Conservation (phyloP, 2,113 vertebrate genomes). For the Thomomys bottae region DNA sequence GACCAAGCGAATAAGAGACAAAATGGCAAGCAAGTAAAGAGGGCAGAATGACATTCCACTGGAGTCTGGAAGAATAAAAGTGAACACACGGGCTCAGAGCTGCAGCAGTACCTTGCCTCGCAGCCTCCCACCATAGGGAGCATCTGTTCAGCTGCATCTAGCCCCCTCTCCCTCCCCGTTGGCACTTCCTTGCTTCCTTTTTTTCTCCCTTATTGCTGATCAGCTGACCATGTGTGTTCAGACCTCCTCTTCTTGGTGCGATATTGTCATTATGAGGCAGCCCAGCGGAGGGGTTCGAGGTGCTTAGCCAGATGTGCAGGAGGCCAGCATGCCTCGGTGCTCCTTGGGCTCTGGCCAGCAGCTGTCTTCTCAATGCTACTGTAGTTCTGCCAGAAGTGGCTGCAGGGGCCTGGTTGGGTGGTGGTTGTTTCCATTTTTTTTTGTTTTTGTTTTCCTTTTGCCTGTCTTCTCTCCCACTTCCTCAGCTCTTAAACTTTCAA, state of each 20-base stretch:
- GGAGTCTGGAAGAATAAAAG: not conserved
- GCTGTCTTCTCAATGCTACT: constrained; percentile 82
- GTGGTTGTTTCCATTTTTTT: too few relatives aligned
- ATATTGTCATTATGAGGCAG: constrained; percentile 94
- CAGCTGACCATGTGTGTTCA: constrained; percentile 89
- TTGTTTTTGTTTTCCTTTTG: not conserved
- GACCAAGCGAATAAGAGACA: not conserved
- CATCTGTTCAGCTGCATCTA: constrained; percentile 63
- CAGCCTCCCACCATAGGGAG: not conserved
- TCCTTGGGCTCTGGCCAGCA: constrained; percentile 83
- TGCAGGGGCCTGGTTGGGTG: constrained; percentile 45
- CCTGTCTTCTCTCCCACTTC: constrained; percentile 63
- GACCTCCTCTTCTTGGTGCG: constrained; percentile 90
- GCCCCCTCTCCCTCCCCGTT: constrained; percentile 59
- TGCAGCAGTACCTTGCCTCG: not conserved
- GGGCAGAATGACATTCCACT: not conserved
- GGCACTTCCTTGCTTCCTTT: constrained; percentile 18
- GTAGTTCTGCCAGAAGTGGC: constrained; percentile 74
- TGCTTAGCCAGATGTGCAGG: constrained; percentile 98
- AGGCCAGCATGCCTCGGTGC: constrained; percentile 82
- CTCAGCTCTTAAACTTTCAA: constrained; percentile 70
- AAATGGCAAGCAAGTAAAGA: not conserved
- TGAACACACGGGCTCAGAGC: not conserved
- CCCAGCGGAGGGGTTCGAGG: constrained; percentile 87
- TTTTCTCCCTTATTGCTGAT: constrained; percentile 77